phyloP scores from a whole-genome alignment of 2,797 vertebrate genomes.

The Hafferia zeledoni region DNA sequence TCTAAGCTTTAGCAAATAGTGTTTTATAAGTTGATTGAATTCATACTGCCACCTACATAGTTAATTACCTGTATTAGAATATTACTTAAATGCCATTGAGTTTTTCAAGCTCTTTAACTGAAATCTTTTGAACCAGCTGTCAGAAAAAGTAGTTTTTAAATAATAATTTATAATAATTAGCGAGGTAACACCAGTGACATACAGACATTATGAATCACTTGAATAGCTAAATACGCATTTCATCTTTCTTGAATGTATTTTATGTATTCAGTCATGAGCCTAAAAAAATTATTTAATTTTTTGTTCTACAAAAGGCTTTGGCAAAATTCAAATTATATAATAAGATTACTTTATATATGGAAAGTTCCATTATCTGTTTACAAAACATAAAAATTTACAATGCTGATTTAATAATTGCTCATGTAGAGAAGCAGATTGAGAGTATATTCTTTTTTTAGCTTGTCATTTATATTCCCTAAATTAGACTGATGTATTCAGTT shows the following conservation, averaged over 20 bases:
- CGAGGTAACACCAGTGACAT: not conserved
- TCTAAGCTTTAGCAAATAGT: not conserved
- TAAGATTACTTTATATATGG: not conserved
- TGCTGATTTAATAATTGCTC: slow-evolving; percentile 48
- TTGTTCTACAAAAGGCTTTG: not conserved
- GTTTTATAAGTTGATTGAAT: not conserved
- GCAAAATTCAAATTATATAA: not conserved
- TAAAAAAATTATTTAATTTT: not conserved
- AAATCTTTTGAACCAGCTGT: slow-evolving; percentile 33
- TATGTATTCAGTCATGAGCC: not conserved
- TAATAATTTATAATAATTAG: slow-evolving; percentile 16
- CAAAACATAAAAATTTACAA: slow-evolving; percentile 23
- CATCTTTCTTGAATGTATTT: not conserved
- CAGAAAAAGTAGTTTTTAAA: slow-evolving; percentile 20
- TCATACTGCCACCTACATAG: not conserved
- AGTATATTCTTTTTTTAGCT: not conserved
- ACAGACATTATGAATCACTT: not conserved
- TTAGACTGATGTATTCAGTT: slow-evolving; percentile 25
- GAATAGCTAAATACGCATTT: not conserved
- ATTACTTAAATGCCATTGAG: slow-evolving; percentile 21
- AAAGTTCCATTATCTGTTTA: slow-evolving; percentile 27
- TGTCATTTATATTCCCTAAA: slow-evolving; percentile 41
- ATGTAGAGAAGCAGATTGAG: slow-evolving; percentile 5
- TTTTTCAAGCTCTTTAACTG: slow-evolving; percentile 6
- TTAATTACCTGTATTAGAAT: slow-evolving; percentile 39